Conservation (phyloP, 2,113 vertebrate species). For the Mastomys coucha region DNA sequence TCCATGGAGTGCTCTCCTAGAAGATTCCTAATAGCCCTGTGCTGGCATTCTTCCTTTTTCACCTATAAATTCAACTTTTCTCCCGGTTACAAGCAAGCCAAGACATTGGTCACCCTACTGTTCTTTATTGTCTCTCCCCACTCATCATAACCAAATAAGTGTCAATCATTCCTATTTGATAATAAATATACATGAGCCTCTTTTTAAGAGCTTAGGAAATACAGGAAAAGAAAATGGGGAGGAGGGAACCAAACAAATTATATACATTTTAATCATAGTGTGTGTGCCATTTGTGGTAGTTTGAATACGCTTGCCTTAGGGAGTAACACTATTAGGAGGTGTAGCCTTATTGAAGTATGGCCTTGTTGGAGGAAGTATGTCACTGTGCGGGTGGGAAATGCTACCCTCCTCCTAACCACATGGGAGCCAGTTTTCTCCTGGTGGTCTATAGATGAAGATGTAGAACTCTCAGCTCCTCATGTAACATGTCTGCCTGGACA, state of each 20-base stretch:
- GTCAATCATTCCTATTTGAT: neutral
- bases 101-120: neutral
- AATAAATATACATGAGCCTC: neutral
- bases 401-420: no score
- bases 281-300: neutral
- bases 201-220: conserved; percentile 36
- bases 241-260: neutral
- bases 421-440: no score
- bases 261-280: neutral
- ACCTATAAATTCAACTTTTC: neutral
- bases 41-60: neutral
- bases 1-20: rapidly evolving
- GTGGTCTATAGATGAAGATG: no score
- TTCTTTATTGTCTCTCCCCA: neutral
- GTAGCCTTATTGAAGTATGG: no score
- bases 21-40: neutral
- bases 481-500: no score
- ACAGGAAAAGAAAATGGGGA: neutral
- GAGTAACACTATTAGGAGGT: no score
- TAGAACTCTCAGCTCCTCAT: no score
- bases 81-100: neutral
- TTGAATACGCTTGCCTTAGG: no score
- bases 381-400: no score
- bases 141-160: neutral
- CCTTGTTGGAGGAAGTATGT: no score